Conservation (phyloP, 2,113 vertebrate genomes). For the Noturus placidus region DNA sequence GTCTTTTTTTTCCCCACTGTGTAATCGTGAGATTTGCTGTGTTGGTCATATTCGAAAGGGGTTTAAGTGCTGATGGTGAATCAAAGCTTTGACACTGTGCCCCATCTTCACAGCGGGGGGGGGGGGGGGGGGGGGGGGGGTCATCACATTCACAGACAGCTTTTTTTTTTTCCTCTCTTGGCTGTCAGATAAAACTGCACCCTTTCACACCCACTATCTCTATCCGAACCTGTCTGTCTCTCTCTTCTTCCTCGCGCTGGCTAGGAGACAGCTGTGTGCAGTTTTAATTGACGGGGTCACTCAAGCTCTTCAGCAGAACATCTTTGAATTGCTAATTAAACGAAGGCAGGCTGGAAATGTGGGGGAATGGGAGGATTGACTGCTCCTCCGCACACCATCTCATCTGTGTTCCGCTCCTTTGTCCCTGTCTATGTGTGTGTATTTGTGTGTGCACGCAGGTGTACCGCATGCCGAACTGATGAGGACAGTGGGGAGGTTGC, state of each 20-base stretch:
- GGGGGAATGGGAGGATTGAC: constrained; percentile 43
- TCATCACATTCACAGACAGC: constrained; percentile 34
- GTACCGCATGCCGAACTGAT: constrained; percentile 48
- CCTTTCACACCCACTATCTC: constrained; percentile 27
- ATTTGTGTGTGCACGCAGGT: background rate
- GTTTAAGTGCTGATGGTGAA: constrained; percentile 23
- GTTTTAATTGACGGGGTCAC: constrained; percentile 70
- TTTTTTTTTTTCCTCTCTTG: constrained; percentile 22
- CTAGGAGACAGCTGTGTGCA: constrained; percentile 60
- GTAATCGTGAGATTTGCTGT: constrained; percentile 33
- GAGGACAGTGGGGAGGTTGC: background rate
- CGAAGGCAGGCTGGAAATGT: constrained; percentile 57
- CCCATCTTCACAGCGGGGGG: background rate
- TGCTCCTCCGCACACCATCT: constrained; percentile 35
- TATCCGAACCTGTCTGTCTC: constrained; percentile 22
- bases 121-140: too few relatives aligned
- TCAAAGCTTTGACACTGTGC: constrained; percentile 4
- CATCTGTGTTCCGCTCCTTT: constrained; percentile 22
- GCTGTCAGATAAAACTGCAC: constrained; percentile 29
- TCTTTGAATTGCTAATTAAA: constrained; percentile 72
- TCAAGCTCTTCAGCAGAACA: constrained; percentile 56
- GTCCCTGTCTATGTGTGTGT: constrained; percentile 12
- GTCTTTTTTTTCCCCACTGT: background rate
- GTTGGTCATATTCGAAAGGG: constrained; percentile 30
- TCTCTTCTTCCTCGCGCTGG: constrained; percentile 23